Conservation (phyloP, 2,113 vertebrate genomes). For the Macheiramphus alcinus region DNA sequence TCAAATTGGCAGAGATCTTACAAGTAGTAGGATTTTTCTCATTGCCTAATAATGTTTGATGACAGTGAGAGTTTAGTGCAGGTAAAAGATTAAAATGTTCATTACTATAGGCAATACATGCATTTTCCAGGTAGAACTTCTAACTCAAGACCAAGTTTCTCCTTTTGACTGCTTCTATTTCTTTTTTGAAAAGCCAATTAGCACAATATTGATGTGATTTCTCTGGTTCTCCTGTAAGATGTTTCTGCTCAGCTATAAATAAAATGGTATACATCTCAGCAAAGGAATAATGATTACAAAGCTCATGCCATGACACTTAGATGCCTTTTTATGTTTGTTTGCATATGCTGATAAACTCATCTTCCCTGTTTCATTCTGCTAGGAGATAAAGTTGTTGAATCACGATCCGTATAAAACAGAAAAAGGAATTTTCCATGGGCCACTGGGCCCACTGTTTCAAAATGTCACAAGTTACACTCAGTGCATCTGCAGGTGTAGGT, state of each 20-base stretch:
- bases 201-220: neutral
- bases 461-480: neutral
- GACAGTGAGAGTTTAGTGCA: neutral
- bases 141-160: neutral
- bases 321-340: neutral
- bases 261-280: neutral
- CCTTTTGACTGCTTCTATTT: neutral
- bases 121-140: neutral
- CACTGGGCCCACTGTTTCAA: neutral
- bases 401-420: neutral
- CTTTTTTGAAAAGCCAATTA: neutral
- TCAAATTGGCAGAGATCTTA: neutral
- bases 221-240: neutral
- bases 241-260: neutral
- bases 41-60: neutral
- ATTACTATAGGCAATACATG: accelerated
- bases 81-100: neutral
- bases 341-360: neutral
- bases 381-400: neutral
- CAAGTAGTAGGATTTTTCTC: neutral
- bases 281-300: neutral
- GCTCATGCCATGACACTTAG: neutral
- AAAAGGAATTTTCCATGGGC: neutral
- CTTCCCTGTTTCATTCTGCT: neutral
- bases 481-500: neutral